Percentiles rank a stretch among this genome's conserved stretches.
These are phyloP conservation scores for Chrysemys picta DNA, from an alignment of 2,113 vertebrate species.

Conservation along the genomic window DNA sequence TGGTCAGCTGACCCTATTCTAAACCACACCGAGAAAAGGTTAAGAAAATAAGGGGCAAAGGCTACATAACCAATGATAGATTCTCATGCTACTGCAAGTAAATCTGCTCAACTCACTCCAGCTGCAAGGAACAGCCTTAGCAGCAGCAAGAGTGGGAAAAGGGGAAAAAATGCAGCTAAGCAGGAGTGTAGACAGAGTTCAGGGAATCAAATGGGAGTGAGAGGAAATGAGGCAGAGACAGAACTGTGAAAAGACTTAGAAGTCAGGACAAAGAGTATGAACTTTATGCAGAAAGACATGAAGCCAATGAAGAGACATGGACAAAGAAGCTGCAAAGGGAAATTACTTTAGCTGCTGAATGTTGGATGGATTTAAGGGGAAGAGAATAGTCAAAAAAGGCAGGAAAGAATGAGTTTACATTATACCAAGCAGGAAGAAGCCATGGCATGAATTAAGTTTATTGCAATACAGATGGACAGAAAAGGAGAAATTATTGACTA, in stretches of 20 bases:
- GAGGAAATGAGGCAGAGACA: background rate
- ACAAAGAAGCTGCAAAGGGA: conserved; percentile 11
- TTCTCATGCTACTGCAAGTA: too few relatives aligned
- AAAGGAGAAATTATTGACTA: background rate
- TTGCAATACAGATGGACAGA: conserved; percentile 21
- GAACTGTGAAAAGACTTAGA: background rate
- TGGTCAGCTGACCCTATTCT: background rate
- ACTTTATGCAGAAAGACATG: background rate
- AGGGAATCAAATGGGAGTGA: background rate
- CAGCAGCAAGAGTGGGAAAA: background rate
- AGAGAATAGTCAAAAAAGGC: conserved; percentile 31
- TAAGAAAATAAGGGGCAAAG: background rate
- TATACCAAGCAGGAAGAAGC: conserved; percentile 49
- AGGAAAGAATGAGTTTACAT: conserved; percentile 45
- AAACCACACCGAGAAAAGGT: background rate
- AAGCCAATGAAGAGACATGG: background rate
- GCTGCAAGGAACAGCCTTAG: background rate
- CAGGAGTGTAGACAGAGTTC: too few relatives aligned
- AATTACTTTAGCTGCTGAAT: conserved; percentile 15
- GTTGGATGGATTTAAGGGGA: background rate
- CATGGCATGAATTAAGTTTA: conserved; percentile 37
- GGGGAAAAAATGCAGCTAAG: background rate
- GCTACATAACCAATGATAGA: background rate
- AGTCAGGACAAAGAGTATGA: background rate
- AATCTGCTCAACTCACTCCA: too few relatives aligned